These are phyloP conservation scores for Scortum barcoo DNA, from an alignment of 2,113 vertebrate species.

Conservation along the genomic window DNA sequence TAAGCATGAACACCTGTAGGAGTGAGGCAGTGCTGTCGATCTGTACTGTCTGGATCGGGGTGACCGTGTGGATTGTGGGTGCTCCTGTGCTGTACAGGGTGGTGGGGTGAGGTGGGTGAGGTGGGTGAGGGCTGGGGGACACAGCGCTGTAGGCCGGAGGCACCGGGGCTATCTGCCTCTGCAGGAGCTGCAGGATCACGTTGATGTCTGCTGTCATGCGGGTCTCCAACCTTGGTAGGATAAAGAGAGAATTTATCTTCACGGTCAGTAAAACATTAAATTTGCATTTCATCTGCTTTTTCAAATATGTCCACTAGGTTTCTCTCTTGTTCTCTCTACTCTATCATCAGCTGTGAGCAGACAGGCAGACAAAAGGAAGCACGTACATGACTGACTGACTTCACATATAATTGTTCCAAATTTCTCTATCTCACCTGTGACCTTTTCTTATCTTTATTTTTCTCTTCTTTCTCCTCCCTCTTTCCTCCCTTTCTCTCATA, in stretches of 20 bases:
- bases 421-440: neutral
- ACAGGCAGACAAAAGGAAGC: neutral
- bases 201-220: slow-evolving; percentile 94
- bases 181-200: slow-evolving; percentile 94
- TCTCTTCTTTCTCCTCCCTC: neutral
- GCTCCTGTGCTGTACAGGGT: slow-evolving; percentile 82
- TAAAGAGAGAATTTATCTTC: neutral
- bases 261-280: neutral
- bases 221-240: slow-evolving; percentile 89
- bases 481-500: neutral
- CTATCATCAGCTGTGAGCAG: neutral
- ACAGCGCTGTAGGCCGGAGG: slow-evolving; percentile 89
- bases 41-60: slow-evolving; percentile 53
- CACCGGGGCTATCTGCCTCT: slow-evolving; percentile 90
- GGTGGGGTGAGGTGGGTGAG: slow-evolving; percentile 78
- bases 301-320: slow-evolving; percentile 19
- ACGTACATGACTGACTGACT: neutral
- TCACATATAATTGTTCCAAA: neutral
- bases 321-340: neutral
- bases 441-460: slow-evolving; percentile 4
- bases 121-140: slow-evolving; percentile 80
- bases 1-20: slow-evolving; percentile 81
- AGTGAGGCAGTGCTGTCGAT: slow-evolving; percentile 65
- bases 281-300: slow-evolving; percentile 21
- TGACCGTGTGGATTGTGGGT: slow-evolving; percentile 71